Percentiles rank a stretch among this genome's conserved stretches.
Conservation (phyloP, 2,797 vertebrate genomes). For the Alosa sapidissima region DNA sequence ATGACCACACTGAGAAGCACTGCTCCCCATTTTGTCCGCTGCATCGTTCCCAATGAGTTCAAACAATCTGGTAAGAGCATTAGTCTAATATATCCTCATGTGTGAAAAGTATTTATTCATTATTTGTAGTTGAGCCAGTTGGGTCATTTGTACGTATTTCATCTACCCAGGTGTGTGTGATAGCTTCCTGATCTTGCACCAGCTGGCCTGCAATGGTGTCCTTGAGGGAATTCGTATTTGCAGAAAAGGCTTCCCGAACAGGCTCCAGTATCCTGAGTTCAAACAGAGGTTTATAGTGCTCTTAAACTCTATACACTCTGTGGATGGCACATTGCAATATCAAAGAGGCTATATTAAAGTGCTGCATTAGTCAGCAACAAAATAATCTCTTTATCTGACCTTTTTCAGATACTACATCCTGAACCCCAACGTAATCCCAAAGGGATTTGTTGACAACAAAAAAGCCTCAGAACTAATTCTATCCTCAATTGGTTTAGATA, state of each 20-base stretch:
- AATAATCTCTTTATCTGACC: conserved; percentile 12
- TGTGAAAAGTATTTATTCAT: background rate
- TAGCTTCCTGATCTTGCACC: conserved; percentile 72
- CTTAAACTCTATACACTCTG: background rate
- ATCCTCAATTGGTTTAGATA: conserved; percentile 58
- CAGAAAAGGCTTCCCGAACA: conserved; percentile 79
- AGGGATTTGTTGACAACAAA: conserved; percentile 74
- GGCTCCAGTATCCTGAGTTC: conserved; percentile 75
- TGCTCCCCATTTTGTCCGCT: conserved; percentile 83
- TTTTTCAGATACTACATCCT: conserved; percentile 72
- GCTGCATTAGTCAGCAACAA: background rate
- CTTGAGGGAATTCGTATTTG: conserved; percentile 77
- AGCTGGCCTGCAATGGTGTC: conserved; percentile 74
- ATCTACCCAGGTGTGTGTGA: conserved; percentile 68
- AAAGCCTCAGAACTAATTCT: conserved; percentile 70
- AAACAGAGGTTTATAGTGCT: conserved; percentile 69
- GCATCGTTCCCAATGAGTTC: conserved; percentile 85
- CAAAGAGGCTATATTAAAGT: background rate
- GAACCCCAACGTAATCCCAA: conserved; percentile 72
- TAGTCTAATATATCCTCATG: background rate
- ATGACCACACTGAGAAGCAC: conserved; percentile 83
- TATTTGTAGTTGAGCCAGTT: background rate
- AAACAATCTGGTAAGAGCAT: conserved; percentile 77
- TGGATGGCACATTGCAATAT: background rate
- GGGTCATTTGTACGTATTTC: background rate